Evolutionary conservation across 1,140 invertebrate genomes (phyloP).

Genomic region (Whitmania pigra): DNA sequence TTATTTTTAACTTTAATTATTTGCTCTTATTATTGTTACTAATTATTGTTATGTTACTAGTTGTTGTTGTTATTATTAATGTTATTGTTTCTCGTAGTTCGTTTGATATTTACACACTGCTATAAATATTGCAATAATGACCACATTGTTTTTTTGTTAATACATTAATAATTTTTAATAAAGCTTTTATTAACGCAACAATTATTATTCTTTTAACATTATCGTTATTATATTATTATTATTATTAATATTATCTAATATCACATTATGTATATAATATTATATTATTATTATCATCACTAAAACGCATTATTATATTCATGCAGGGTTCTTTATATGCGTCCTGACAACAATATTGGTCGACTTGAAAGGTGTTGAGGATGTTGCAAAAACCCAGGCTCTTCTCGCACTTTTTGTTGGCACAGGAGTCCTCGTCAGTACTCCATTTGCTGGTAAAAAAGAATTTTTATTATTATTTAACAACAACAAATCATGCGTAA

Average conservation of each 20-base stretch:
- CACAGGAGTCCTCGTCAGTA: not conserved
- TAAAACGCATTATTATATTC: not conserved
- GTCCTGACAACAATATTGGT: conserved; percentile 13
- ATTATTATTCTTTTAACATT: too few relatives aligned
- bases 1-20: not conserved
- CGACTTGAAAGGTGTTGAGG: conserved; percentile 11
- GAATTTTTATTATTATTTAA: conserved; percentile 1
- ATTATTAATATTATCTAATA: too few relatives aligned
- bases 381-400: conserved; percentile 12
- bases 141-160: too few relatives aligned
- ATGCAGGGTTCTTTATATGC: not conserved
- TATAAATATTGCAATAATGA: too few relatives aligned
- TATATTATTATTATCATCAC: not conserved
- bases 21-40: not conserved
- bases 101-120: too few relatives aligned
- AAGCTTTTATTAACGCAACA: too few relatives aligned
- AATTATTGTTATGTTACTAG: not conserved
- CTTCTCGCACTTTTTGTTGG: conserved; percentile 6
- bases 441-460: conserved; percentile 14
- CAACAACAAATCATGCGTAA: not conserved
- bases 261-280: too few relatives aligned
- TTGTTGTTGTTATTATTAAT: not conserved
- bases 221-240: too few relatives aligned
- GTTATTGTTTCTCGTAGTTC: too few relatives aligned
- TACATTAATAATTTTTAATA: too few relatives aligned